Evolutionary conservation across 2,888 invertebrate species (phyloP).

Genomic region (Aphelenchoides bicaudatus): DNA sequence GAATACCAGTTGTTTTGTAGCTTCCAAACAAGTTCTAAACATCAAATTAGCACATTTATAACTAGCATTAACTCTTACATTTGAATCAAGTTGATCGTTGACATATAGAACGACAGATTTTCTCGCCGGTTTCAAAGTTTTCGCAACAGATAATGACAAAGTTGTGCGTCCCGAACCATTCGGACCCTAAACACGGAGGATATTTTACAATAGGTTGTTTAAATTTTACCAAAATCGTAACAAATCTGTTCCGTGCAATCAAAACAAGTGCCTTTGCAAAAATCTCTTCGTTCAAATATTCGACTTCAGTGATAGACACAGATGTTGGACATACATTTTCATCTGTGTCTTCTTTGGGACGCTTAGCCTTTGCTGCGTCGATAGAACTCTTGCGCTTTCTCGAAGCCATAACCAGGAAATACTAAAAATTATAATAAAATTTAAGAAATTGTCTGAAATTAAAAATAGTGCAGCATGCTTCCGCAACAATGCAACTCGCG

Average conservation of each 20-base stretch:
- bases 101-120: slow-evolving; percentile 74
- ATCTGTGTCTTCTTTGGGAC: background rate
- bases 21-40: slow-evolving; percentile 76
- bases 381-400: slow-evolving; percentile 1
- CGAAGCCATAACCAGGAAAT: no score
- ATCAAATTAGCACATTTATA: slow-evolving; percentile 6
- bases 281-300: background rate
- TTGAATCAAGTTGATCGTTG: slow-evolving; percentile 92
- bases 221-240: background rate
- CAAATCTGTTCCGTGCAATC: slow-evolving; percentile 2
- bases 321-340: background rate
- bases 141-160: slow-evolving; percentile 79
- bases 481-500: no score
- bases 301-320: background rate
- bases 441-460: no score
- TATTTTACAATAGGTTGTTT: background rate
- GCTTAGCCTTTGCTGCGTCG: background rate
- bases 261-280: background rate
- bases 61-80: slow-evolving; percentile 64
- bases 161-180: slow-evolving; percentile 93
- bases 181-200: slow-evolving; percentile 67
- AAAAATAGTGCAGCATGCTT: no score
- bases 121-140: slow-evolving; percentile 67
- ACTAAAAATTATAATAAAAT: no score
- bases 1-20: slow-evolving; percentile 88